Evolutionary conservation across 1,140 invertebrate genomes (phyloP).

Genomic region (Lasioglossum albipes): DNA sequence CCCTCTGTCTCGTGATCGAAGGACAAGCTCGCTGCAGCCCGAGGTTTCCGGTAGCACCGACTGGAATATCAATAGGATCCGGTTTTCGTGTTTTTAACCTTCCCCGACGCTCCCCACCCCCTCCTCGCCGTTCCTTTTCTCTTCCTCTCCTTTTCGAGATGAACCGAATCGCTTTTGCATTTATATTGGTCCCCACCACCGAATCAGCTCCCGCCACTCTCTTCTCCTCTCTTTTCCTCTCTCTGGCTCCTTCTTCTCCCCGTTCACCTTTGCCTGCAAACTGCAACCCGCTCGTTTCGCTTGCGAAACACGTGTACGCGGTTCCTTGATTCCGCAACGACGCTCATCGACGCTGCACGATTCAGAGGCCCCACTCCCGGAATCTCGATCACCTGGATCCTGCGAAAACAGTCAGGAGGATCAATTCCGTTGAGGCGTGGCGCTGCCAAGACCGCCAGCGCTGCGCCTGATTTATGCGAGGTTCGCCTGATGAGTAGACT

Average conservation of each 20-base stretch:
- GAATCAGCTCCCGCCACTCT: not conserved
- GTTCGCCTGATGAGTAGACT: too few species aligned
- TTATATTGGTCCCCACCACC: constrained; percentile 62
- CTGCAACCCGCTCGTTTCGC: not conserved
- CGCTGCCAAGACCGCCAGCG: too few species aligned
- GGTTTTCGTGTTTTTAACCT: constrained; percentile 50
- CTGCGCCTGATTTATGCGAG: too few species aligned
- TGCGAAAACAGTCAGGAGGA: too few species aligned
- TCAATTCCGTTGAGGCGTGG: too few species aligned
- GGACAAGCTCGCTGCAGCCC: constrained; percentile 31
- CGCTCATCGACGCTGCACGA: not conserved
- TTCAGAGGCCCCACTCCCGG: not conserved
- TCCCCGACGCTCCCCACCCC: too few species aligned
- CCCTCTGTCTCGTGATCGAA: constrained; percentile 12
- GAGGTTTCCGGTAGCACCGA: constrained; percentile 57
- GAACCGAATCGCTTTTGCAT: constrained; percentile 64
- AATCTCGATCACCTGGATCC: not conserved
- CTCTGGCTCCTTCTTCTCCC: not conserved
- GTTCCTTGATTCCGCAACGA: constrained; percentile 20
- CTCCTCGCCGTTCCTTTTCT: not conserved
- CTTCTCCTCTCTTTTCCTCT: not conserved
- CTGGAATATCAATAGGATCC: constrained; percentile 67
- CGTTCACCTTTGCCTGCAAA: too few species aligned
- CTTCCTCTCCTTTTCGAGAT: constrained; percentile 13
- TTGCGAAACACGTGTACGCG: constrained; percentile 5